phyloP scores from a whole-genome alignment of 2,113 vertebrate species.

The Girardinichthys multiradiatus region DNA sequence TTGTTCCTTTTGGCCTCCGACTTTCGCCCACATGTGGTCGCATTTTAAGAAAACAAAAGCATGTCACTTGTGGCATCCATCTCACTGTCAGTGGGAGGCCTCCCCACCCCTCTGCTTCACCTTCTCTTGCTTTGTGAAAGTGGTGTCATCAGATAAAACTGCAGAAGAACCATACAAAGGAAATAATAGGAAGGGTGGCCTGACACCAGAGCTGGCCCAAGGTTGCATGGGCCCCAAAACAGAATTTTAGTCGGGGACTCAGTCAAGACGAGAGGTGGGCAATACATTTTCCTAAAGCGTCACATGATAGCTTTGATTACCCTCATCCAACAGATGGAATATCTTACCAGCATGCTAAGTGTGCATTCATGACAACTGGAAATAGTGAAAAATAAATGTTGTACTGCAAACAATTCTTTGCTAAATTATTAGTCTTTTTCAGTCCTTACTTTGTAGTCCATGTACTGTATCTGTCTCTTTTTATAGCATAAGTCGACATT shows the following conservation, averaged over 20 bases:
- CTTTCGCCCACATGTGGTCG: conserved; percentile 69
- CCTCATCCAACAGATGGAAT: too few relatives aligned
- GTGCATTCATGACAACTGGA: too few relatives aligned
- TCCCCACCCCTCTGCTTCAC: conserved; percentile 30
- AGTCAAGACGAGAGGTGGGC: too few relatives aligned
- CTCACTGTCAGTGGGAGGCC: conserved; percentile 71
- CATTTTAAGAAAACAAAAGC: conserved; percentile 76
- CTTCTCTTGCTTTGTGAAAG: conserved; percentile 63
- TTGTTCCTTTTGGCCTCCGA: conserved; percentile 75
- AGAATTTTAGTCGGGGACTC: background rate
- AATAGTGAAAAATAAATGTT: too few relatives aligned
- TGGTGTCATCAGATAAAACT: conserved; percentile 69
- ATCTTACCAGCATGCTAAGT: too few relatives aligned
- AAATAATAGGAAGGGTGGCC: conserved; percentile 58
- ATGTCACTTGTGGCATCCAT: conserved; percentile 78
- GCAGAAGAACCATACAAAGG: conserved; percentile 56
- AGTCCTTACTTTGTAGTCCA: too few relatives aligned
- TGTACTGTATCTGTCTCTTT: too few relatives aligned
- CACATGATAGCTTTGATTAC: too few relatives aligned
- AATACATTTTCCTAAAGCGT: too few relatives aligned
- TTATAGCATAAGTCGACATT: too few relatives aligned
- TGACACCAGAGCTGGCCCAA: conserved; percentile 38
- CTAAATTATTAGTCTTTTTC: too few relatives aligned
- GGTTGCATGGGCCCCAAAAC: background rate
- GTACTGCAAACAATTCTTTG: too few relatives aligned